Evolutionary conservation across 2,797 vertebrate genomes (phyloP), one percentile per base, ranked within the genome.

Genomic region (Octomys mimax): DNA sequence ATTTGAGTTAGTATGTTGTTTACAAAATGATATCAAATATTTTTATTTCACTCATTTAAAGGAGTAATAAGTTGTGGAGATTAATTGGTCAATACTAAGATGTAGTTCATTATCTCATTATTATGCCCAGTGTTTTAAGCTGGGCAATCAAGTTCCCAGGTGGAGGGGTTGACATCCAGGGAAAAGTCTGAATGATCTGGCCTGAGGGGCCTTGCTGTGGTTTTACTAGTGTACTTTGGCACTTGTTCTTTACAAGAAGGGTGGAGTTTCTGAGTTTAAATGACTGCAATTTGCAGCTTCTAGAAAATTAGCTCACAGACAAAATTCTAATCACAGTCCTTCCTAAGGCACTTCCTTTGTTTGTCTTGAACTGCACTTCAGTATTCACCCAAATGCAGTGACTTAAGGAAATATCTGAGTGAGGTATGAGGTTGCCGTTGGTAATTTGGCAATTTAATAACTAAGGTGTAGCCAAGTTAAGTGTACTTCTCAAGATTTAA

Each of bases 61-160:
- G 71, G 66, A 42, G 87, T 68, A 91, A 78, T 89, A 86, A 36
- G 19, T 57, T 87, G 24, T 33, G 62, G 83, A 73, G 64, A 73
- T 84, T 80, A 87, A 87, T 77, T 96, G 79, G 66, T 22, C 46
- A 66, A 42, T 24, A 57, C 84, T 91, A 80, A 39, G 0, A 1
- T n/a, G 14, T 64, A 95, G 79, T 89, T 95, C 91, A 31, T 97
- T 96, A 87, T 75, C 70, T 95, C 77, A 54, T 90, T 89, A 95
- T 39, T 59, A 68, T 5, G n/a, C 79, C 68, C 86, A 92, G 79
- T 87, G 71, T 78, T 39, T 96, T 89, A 2, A 10, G 87, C 89
- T 96, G 84, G 92, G 95, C 95, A 89, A 95, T 82, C 49, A 2
- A 2, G 49, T 84, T 61, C 49, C 46, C 80, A 89, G 80, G 70